Base-by-base conservation (phyloP, 1,140 invertebrate species). In the Diploscapter pachys region DNA sequence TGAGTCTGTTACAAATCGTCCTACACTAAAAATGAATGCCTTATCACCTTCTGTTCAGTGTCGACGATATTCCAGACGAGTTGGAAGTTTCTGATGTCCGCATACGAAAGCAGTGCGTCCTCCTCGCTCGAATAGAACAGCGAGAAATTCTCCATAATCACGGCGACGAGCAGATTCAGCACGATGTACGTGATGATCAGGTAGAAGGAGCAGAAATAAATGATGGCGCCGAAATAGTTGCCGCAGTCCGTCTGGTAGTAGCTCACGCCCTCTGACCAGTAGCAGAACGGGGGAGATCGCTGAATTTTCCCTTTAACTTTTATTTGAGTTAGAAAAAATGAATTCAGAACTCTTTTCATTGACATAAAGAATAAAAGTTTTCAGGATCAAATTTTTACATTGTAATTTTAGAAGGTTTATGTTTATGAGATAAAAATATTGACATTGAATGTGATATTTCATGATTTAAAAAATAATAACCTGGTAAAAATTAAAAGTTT, bases 81-180 rank as follows among this genome's bases (percentile, higher is more conserved):
- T 88, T 99, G 97, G 86, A 99, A 99, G 87, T 99, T 98, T 80
- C 96, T 89, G 76, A 99, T 98, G 84, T 99, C 96, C 54, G 94
- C 95, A 84, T 91, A 91, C 76, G 89, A 90, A 5, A 99, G 88
- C 64, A 99, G 87, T n/a, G 96, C 96, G 87, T 99, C 97, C 89
- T 99, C 97, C 89, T 99, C 97, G 84, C 98, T 99, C 0, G 97
- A 99, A 85, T 99, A 99, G 86, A 99, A 99, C 77, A 99, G 88
- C 0, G 95, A 98, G 88, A 99, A 99, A 88, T 99, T 99, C 89
- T 99, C 96, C 95, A 99, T 99, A 87, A 99, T 99, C 88, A 99
- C 98, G 91, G 96, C 95, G 83, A 99, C 97, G 83, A 99, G 90
- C 81, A 99, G 87, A 88, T 99, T 99, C 48, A 99, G 90, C 51